Evolutionary conservation across 2,113 vertebrate species (phyloP), one percentile per base, ranked within the genome.

Genomic region (Epinephelus fuscoguttatus): DNA sequence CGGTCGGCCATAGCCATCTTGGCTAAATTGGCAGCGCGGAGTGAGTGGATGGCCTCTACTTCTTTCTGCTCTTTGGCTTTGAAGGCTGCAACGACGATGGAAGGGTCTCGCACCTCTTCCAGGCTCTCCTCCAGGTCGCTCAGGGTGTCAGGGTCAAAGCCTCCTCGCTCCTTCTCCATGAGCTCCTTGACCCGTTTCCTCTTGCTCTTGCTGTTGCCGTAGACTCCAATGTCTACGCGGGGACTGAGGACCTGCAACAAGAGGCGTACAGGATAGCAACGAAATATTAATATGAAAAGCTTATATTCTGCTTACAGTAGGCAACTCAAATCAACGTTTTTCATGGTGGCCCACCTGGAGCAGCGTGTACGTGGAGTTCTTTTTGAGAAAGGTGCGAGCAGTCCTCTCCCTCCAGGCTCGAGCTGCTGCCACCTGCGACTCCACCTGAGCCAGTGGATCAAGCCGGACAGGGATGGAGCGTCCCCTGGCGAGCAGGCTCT

Each of bases 1-100:
- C 97, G 96, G 76, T 99, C 98, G n/a, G 97, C 97, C 97, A 99
- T 96, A 19, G 97, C 96, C 97, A 99, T 99, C 95, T 99, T 99
- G 90, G 97, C 98, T 82, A 99, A 86, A 85, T 99, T 99, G 81
- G 97, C 97, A 11, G 97, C 96, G 21, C 98, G 96, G 59, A 99
- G 96, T 2, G 98, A 96, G 66, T 97, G 98, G 94, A 99, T 99
- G 73, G 98, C 96, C 87, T 99, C 97, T 40, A 97, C 95, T 72
- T 99, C 98, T 85, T 99, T 98, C 86, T 97, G 98, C 10, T 99
- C 98, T 80, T 97, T 94, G 85, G 97, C 96, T 95, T 98, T 99
- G 93, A 99, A 99, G 56, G 98, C 94, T 4, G 98, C 97, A 75
- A 99, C 98, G 74, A 99, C 98, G 67, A 96, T 88, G 37, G 98